Percentiles rank a stretch among this genome's conserved stretches.
phyloP scores from a whole-genome alignment of 2,113 vertebrate genomes.

The Telmatochromis sp. region DNA sequence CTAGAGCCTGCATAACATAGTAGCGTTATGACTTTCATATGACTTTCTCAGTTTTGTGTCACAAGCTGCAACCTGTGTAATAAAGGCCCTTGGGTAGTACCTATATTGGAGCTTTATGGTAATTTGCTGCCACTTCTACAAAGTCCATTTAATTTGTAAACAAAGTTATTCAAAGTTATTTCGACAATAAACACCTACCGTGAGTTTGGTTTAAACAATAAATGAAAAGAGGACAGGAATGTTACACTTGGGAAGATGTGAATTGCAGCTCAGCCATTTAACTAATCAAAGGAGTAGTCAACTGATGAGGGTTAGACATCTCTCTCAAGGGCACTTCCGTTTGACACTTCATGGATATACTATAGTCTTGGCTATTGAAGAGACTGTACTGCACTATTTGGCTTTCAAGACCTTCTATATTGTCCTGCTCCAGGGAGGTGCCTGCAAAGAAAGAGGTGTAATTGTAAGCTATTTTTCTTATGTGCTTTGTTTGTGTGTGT shows the following conservation, averaged over 20 bases:
- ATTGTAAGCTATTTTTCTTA: not conserved
- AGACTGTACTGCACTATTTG: not conserved
- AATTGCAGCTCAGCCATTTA: not conserved
- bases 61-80: not conserved
- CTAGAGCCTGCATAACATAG: not conserved
- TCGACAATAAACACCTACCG: not conserved
- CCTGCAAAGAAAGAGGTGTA: not conserved
- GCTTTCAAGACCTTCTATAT: not conserved
- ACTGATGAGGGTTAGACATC: not conserved
- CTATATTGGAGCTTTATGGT: not conserved
- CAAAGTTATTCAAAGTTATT: not conserved
- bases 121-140: not conserved
- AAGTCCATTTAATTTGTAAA: not conserved
- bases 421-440: not conserved
- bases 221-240: not conserved
- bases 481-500: not conserved
- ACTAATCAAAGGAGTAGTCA: not conserved
- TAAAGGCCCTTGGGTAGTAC: not conserved
- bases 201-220: not conserved
- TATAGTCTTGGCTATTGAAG: not conserved
- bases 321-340: not conserved
- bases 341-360: not conserved
- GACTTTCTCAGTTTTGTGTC: not conserved
- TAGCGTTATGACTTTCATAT: not conserved
- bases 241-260: not conserved